Percentiles rank a stretch among this genome's conserved stretches.
These are phyloP conservation scores for Arrhopalites spinosus DNA, from an alignment of 2,888 invertebrate genomes.

Conservation along the genomic window DNA sequence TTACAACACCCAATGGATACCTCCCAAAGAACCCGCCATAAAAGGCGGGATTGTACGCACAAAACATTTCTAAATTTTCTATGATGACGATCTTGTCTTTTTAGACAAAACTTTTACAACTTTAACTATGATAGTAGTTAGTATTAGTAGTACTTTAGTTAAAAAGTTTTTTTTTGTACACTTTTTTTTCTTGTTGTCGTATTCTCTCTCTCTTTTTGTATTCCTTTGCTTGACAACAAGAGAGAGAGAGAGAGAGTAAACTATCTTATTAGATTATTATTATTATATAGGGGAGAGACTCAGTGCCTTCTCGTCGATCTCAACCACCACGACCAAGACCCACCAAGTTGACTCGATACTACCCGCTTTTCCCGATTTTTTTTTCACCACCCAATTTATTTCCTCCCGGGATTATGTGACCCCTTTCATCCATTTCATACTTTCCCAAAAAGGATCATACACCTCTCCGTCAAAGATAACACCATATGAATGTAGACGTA, in stretches of 20 bases:
- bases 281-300: background rate
- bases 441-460: slow-evolving; percentile 28
- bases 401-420: slow-evolving; percentile 49
- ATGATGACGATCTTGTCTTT: background rate
- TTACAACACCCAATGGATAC: slow-evolving; percentile 55
- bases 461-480: slow-evolving; percentile 38
- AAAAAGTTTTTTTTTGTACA: background rate
- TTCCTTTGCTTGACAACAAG: too few species aligned
- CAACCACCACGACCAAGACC: slow-evolving; percentile 26
- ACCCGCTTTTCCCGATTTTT: slow-evolving; percentile 43
- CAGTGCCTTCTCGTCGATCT: slow-evolving; percentile 4
- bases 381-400: slow-evolving; percentile 55
- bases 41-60: slow-evolving; percentile 55
- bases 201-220: background rate
- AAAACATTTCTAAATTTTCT: slow-evolving; percentile 48
- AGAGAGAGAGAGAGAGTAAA: too few species aligned
- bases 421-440: slow-evolving; percentile 48
- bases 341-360: slow-evolving; percentile 29
- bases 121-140: background rate
- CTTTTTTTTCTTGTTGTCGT: background rate
- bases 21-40: slow-evolving; percentile 55
- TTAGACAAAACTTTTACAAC: too few species aligned
- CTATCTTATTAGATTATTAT: too few species aligned
- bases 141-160: background rate
- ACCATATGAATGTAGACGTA: background rate